Percentiles rank a stretch among this genome's conserved stretches.
Conservation (phyloP, 2,113 vertebrate genomes). For the Brienomyrus brachyistius region DNA sequence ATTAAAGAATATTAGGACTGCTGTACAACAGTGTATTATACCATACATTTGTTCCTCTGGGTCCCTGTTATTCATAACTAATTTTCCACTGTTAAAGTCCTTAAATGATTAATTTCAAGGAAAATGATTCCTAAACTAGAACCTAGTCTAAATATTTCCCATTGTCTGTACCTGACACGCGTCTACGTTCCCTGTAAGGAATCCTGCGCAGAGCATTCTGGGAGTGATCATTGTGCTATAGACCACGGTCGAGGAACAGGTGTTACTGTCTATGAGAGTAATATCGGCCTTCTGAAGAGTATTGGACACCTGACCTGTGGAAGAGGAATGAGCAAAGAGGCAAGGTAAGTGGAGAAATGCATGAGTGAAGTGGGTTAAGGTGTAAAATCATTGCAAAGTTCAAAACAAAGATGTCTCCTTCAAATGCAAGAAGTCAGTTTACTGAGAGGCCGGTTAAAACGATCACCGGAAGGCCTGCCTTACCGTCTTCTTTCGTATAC, state of each 20-base stretch:
- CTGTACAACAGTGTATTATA: background rate
- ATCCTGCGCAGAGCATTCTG: slow-evolving; percentile 82
- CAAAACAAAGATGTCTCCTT: background rate
- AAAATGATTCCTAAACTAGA: background rate
- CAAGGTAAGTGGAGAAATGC: background rate
- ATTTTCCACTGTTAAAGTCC: background rate
- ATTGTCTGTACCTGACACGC: slow-evolving; percentile 76
- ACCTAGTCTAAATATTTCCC: background rate
- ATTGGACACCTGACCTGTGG: slow-evolving; percentile 64
- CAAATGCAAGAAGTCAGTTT: background rate
- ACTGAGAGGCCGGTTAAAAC: background rate
- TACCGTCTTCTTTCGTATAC: slow-evolving; percentile 57
- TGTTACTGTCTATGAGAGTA: slow-evolving; percentile 49
- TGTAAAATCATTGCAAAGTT: background rate
- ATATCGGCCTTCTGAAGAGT: slow-evolving; percentile 70
- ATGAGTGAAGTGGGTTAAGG: background rate
- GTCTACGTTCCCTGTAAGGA: slow-evolving; percentile 63
- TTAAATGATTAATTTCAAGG: background rate
- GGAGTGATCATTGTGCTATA: slow-evolving; percentile 63
- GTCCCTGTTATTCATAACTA: background rate
- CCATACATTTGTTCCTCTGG: background rate
- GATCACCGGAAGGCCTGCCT: background rate
- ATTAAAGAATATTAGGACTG: background rate
- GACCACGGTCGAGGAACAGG: slow-evolving; percentile 56
- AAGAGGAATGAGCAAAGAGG: background rate